Evolutionary conservation across 2,113 vertebrate species (phyloP).

Genomic region (Garra rufa): DNA sequence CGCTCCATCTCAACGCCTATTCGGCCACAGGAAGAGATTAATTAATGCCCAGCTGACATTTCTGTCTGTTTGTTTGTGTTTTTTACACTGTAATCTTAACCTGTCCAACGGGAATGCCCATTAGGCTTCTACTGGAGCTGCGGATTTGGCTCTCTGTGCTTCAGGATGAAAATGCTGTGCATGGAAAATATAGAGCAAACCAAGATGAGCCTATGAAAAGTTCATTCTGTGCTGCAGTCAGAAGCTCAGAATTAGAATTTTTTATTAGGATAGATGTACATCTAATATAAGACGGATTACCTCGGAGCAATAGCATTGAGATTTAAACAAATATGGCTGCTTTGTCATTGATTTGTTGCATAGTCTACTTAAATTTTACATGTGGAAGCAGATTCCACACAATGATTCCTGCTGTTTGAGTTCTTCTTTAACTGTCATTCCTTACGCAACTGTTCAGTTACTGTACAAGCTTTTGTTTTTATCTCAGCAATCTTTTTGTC

Average conservation of each 20-base stretch:
- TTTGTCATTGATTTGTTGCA: constrained; percentile 42
- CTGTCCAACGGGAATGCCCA: constrained; percentile 52
- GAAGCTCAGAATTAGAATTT: constrained; percentile 6
- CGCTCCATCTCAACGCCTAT: background rate
- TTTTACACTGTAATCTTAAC: constrained; percentile 48
- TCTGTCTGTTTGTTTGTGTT: constrained; percentile 54
- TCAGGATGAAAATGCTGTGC: constrained; percentile 21
- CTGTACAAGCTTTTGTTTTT: background rate
- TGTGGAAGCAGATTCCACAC: background rate
- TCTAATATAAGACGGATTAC: constrained; percentile 4
- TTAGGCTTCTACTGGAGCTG: constrained; percentile 16
- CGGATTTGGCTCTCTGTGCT: background rate
- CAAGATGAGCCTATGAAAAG: background rate
- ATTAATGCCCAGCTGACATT: constrained; percentile 55
- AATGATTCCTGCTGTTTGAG: background rate
- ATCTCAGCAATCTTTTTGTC: background rate
- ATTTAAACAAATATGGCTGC: constrained; percentile 17
- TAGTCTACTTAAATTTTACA: constrained; percentile 18
- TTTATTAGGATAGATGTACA: constrained; percentile 11
- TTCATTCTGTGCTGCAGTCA: background rate
- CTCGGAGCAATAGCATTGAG: background rate
- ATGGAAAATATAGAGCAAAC: background rate
- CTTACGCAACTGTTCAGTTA: constrained; percentile 13
- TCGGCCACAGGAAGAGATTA: constrained; percentile 45
- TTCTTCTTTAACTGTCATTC: constrained; percentile 10